Evolutionary conservation across 2,113 vertebrate genomes (phyloP).

Genomic region (Ciconia maguari): DNA sequence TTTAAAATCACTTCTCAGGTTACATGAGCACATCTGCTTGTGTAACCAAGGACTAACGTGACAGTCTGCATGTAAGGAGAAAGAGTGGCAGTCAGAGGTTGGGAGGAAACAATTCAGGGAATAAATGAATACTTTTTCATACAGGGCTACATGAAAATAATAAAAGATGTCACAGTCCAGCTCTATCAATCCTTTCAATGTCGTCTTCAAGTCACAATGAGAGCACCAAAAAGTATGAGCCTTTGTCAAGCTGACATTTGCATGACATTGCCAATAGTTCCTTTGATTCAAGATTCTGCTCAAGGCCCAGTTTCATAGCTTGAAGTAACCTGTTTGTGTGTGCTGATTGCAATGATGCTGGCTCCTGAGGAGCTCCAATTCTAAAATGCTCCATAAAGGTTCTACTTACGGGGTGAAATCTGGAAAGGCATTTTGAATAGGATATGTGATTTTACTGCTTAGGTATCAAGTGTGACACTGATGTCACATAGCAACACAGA

Average conservation of each 20-base stretch:
- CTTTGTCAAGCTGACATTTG: neutral
- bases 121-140: neutral
- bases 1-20: neutral
- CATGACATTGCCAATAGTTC: neutral
- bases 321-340: neutral
- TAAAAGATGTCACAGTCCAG: neutral
- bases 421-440: neutral
- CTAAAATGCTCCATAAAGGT: neutral
- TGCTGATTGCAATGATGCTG: neutral
- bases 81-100: neutral
- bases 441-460: neutral
- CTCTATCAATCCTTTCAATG: neutral
- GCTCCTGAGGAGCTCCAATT: neutral
- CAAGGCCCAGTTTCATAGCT: neutral
- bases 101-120: neutral
- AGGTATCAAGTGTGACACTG: neutral
- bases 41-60: neutral
- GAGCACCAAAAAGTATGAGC: neutral
- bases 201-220: neutral
- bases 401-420: neutral
- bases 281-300: neutral
- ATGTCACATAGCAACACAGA: neutral
- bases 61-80: neutral
- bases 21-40: neutral
- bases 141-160: neutral